Base-by-base conservation (phyloP, 2,113 vertebrate genomes). In the Trochalopteron elliotii region DNA sequence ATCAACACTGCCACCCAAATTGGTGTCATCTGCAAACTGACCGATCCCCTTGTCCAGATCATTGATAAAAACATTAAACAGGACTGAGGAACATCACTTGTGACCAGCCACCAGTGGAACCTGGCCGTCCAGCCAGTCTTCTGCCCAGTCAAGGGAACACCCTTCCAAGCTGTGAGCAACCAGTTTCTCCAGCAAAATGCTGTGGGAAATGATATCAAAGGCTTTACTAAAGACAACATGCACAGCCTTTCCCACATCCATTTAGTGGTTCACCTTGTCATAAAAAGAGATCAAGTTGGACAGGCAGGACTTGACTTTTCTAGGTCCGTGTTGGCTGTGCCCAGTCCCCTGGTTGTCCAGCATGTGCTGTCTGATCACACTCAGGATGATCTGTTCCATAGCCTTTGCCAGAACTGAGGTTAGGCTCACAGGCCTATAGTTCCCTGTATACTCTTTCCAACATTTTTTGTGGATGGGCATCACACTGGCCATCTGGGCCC, bases 391-490 rank as follows among this genome's bases (percentile, higher is more conserved):
- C 39, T 30, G 5, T 27, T 44, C 19, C 68, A 14, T 14, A 22
- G 5, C 28, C 16, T 67, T 23, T 13, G 13, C 12, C 13, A 45
- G 12, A 7, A 17, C 22, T 39, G 9, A 30, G 53, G 7, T 28
- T 15, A 59, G 27, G 15, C 33, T 39, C 37, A 39, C 24, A 30
- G 12, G 13, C 20, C 33, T 50, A 5, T 39, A n/a, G 12, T 11
- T 74, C 33, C 15, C 28, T 23, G 18, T 7, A 45, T 52, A 20
- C 4, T n/a, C 7, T 33, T 67, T 67, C 52, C 12, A 50, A 21
- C 0, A 8, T 5, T 37, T 27, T 53, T 37, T 52, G 24, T 20
- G 19, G 18, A 37, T 20, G 18, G 6, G 3, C 0, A 0, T 31
- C 25, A 9, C 35, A 5, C 1, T 50, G 37, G 12, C 45, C 28